Conservation (phyloP, 2,797 vertebrate genomes). For the Ctenosaura bakeri region DNA sequence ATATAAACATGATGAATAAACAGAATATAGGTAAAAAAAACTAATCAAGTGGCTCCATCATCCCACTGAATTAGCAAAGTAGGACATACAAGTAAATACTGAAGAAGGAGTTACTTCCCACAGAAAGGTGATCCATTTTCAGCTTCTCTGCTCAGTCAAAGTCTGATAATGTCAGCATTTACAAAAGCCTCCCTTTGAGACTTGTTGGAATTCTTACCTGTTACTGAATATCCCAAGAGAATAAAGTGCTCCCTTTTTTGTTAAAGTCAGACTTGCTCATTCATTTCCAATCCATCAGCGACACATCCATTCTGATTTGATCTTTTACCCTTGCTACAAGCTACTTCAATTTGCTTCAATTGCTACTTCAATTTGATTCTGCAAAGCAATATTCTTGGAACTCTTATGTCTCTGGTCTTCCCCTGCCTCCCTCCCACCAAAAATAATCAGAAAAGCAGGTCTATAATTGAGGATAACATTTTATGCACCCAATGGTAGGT, state of each 20-base stretch:
- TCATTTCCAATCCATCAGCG: neutral
- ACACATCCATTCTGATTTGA: neutral
- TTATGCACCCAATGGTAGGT: neutral
- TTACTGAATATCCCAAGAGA: neutral
- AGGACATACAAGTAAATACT: neutral
- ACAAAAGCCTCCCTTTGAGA: neutral
- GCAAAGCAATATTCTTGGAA: neutral
- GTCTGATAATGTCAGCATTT: neutral
- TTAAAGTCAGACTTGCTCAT: neutral
- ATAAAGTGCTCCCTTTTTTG: neutral
- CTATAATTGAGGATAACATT: neutral
- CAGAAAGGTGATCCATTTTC: neutral
- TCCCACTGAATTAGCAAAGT: neutral
- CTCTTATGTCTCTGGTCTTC: neutral
- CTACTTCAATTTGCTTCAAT: neutral
- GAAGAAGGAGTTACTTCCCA: neutral
- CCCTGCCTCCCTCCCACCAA: neutral
- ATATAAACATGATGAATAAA: neutral
- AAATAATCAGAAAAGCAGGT: neutral
- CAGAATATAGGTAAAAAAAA: too few relatives aligned
- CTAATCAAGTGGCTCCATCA: neutral
- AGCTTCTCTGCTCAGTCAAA: neutral
- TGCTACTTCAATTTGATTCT: neutral
- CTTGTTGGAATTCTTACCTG: neutral
- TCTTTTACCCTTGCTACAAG: neutral